Percentiles rank a stretch among this genome's conserved stretches.
Conservation (phyloP, 2,113 vertebrate species). For the Brachypteracias leptosomus region DNA sequence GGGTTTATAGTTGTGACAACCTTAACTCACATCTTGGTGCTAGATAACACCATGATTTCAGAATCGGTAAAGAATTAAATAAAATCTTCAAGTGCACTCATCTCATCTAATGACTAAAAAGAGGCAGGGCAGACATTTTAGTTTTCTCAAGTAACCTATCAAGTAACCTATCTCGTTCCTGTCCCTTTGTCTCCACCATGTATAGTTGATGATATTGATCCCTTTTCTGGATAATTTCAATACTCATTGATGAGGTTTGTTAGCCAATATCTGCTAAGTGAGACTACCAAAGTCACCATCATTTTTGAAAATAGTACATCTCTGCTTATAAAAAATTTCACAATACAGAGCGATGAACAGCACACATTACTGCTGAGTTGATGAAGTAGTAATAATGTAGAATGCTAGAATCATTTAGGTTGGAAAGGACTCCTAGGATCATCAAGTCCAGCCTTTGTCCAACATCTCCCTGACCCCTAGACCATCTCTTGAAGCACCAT, state of each 20-base stretch:
- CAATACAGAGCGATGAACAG: neutral
- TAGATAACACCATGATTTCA: neutral
- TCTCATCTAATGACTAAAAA: neutral
- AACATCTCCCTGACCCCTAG: too few species aligned
- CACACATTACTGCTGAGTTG: neutral
- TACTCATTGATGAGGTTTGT: neutral
- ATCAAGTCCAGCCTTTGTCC: too few species aligned
- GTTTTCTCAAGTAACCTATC: neutral
- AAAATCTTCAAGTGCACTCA: neutral
- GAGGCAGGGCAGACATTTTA: neutral
- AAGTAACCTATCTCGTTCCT: neutral
- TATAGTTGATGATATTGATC: neutral
- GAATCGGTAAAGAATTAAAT: neutral
- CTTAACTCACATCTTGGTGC: neutral
- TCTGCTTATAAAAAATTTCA: neutral
- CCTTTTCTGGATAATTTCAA: neutral
- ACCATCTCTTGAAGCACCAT: too few species aligned
- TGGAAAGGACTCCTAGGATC: too few species aligned
- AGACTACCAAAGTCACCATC: neutral
- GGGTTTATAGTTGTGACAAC: neutral
- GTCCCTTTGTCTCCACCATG: neutral
- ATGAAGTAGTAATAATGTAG: neutral
- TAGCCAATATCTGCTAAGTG: neutral
- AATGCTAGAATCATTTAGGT: too few species aligned
- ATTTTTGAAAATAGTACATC: neutral